Evolutionary conservation across 1,140 invertebrate genomes (phyloP).

Genomic region (Rhopalosiphum padi): DNA sequence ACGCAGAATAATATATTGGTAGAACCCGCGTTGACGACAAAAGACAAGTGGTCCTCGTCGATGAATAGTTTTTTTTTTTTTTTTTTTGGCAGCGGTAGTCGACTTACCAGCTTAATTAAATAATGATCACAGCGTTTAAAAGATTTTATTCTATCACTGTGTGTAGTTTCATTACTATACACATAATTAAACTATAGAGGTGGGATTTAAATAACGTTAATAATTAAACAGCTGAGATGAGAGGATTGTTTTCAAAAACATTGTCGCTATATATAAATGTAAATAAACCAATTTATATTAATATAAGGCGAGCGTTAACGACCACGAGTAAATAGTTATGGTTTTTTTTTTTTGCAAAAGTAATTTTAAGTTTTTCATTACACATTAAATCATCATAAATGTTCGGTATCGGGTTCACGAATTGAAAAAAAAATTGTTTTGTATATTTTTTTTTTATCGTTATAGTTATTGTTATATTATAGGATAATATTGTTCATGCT

Average conservation of each 20-base stretch:
- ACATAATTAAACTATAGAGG: constrained; percentile 30
- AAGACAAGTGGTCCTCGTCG: background rate
- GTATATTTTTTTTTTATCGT: background rate
- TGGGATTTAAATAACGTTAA: constrained; percentile 24
- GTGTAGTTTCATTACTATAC: constrained; percentile 14
- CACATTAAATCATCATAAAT: constrained; percentile 24
- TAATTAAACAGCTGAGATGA: constrained; percentile 19
- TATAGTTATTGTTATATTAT: background rate
- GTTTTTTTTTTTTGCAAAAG: background rate
- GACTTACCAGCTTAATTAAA: background rate
- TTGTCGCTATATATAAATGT: constrained; percentile 17
- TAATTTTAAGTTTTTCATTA: constrained; percentile 31
- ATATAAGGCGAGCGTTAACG: constrained; percentile 26
- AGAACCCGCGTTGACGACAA: background rate
- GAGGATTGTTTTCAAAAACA: constrained; percentile 36
- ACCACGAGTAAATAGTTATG: background rate
- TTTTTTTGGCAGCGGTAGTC: background rate
- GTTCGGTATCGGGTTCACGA: background rate
- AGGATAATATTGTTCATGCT: background rate
- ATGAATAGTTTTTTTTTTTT: background rate
- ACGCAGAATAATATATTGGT: background rate
- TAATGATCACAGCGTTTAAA: constrained; percentile 6
- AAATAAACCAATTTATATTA: constrained; percentile 48
- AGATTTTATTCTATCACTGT: background rate
- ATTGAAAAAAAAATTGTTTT: background rate